phyloP scores from a whole-genome alignment of 2,888 invertebrate species.

The Drosophila stalkeri region DNA sequence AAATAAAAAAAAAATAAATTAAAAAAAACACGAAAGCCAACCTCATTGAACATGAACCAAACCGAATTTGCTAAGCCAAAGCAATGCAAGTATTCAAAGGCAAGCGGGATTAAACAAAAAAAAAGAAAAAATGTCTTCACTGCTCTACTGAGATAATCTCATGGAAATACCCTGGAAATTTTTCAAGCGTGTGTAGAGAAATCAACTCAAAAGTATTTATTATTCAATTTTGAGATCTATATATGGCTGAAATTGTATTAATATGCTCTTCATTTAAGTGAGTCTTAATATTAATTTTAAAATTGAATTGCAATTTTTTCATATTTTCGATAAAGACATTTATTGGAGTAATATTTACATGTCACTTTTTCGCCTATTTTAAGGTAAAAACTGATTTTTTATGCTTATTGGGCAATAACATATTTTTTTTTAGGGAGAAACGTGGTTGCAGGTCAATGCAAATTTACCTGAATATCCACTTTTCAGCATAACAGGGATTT shows the following conservation, averaged over 20 bases:
- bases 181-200: background rate
- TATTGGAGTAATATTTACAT: no score
- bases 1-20: no score
- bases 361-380: no score
- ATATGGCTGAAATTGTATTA: no score
- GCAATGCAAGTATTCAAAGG: conserved; percentile 58
- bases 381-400: no score
- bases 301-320: no score
- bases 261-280: no score
- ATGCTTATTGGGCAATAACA: background rate
- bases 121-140: conserved; percentile 3
- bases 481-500: background rate
- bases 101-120: conserved; percentile 28
- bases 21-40: conserved; percentile 34
- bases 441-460: background rate
- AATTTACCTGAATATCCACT: background rate
- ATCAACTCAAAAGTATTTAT: background rate
- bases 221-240: no score
- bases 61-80: conserved; percentile 60
- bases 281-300: no score
- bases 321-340: no score
- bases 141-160: background rate
- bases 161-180: conserved; percentile 19
- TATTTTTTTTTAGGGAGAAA: background rate
- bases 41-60: conserved; percentile 22